Base-by-base conservation (phyloP, 2,888 invertebrate genomes). In the Hyalella azteca region DNA sequence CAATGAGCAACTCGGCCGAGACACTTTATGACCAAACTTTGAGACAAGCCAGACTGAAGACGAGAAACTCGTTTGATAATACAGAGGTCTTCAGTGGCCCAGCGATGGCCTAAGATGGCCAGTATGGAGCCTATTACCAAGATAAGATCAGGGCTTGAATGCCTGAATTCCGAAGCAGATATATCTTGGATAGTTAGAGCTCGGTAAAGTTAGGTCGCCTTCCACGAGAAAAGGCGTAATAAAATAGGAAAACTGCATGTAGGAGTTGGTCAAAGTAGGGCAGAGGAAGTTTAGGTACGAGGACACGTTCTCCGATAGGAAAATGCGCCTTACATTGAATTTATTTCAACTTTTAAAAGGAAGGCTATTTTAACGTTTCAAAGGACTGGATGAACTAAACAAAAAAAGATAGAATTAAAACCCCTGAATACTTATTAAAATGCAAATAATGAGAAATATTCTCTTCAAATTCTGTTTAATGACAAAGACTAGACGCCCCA, bases 11-110 rank as follows among this genome's bases (percentile, higher is more conserved):
- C 66, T 66, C 66, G 29, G 15, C 66, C 66, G 32, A 36, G 36
- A 66, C 36, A 66, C 66, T 66, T 66, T 66, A 66, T 39, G 66
- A 66, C 66, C 36, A 32, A 66, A 66, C 66, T 66, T 66, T 39
- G 39, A 36, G 66, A 66, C 66, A 66, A 66, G 39, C 66, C 36
- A 32, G 66, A 36, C 66, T 66, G 66, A 66, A 66, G 66, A 66
- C 32, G 66, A 66, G 36, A 32, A 66, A 36, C 66, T 66, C n/a
- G 36, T n/a, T 39, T 66, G 36, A 36, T 66, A 66, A 66, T 66
- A 66, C 66, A 66, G 66, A 66, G 29, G 29, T 66, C 66, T 66
- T 54, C 54, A 54, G 54, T 26, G 29, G 54, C 54, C 54, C 22
- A 54, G 29, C 22, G 54, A 54, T 54, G 54, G 26, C 54, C 54